phyloP scores from a whole-genome alignment of 1,140 invertebrate genomes.

The Euglossa dilemma region DNA sequence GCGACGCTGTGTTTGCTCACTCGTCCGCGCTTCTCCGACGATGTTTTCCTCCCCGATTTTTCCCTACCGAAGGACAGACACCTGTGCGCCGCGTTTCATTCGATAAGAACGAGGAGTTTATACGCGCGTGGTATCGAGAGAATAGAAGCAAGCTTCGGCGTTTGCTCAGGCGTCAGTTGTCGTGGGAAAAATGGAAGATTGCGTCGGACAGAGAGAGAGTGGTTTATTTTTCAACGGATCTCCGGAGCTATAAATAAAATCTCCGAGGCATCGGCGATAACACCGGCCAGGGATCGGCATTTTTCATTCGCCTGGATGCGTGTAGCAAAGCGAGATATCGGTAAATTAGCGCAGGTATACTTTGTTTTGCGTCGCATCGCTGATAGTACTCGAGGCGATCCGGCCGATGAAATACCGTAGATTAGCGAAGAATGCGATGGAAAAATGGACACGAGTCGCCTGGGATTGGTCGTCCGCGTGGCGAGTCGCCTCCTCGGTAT shows the following conservation, averaged over 20 bases:
- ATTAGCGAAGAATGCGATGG: neutral
- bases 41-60: too few relatives aligned
- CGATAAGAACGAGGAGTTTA: too few relatives aligned
- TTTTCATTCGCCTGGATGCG: neutral
- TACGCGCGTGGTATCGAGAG: too few relatives aligned
- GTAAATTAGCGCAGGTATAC: neutral
- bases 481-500: neutral
- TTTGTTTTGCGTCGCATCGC: neutral
- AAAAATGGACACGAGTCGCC: neutral
- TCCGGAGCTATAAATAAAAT: neutral
- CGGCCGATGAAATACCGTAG: neutral
- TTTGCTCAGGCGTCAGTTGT: neutral
- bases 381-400: neutral
- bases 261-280: too few relatives aligned
- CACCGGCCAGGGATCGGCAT: neutral
- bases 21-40: too few relatives aligned
- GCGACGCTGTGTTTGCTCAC: too few relatives aligned
- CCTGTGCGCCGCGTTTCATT: too few relatives aligned
- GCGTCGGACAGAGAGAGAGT: neutral
- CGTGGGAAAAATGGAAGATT: neutral
- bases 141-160: neutral
- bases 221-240: neutral
- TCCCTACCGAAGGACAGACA: too few relatives aligned
- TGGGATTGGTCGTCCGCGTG: neutral
- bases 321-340: neutral